Conservation (phyloP, 2,797 vertebrate species). For the Selene dorsalis region DNA sequence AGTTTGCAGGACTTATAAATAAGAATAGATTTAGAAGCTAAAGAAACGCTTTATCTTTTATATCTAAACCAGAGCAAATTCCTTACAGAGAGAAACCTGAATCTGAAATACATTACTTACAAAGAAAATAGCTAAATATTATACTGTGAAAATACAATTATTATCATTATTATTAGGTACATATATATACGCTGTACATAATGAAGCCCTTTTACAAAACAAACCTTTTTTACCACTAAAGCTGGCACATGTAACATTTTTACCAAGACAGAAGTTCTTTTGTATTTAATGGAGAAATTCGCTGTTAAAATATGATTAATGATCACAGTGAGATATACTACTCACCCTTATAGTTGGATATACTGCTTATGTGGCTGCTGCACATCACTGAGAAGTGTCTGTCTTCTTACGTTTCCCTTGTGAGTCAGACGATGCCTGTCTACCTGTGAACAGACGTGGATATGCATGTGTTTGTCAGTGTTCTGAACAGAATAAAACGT, state of each 20-base stretch:
- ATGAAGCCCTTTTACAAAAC: background rate
- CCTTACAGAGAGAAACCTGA: background rate
- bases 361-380: background rate
- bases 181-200: background rate
- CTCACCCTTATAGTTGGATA: background rate
- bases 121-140: too few species aligned
- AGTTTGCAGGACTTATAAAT: background rate
- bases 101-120: too few species aligned
- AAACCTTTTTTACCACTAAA: background rate
- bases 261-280: background rate
- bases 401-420: constrained; percentile 33
- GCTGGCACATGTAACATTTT: background rate
- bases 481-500: constrained; percentile 71
- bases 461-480: constrained; percentile 60
- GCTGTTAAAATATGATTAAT: background rate
- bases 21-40: too few species aligned
- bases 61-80: too few species aligned
- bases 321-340: background rate
- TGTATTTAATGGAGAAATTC: background rate
- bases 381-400: constrained; percentile 2
- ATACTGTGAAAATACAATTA: too few species aligned
- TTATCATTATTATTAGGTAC: too few species aligned
- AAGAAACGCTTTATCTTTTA: too few species aligned
- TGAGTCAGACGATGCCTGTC: constrained; percentile 31
- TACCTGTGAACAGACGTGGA: constrained; percentile 47